A percentile compares a stretch with the other conserved stretches of the same genome.
phyloP scores from a whole-genome alignment of 2,888 invertebrate genomes.

The Microchrysa polita region DNA sequence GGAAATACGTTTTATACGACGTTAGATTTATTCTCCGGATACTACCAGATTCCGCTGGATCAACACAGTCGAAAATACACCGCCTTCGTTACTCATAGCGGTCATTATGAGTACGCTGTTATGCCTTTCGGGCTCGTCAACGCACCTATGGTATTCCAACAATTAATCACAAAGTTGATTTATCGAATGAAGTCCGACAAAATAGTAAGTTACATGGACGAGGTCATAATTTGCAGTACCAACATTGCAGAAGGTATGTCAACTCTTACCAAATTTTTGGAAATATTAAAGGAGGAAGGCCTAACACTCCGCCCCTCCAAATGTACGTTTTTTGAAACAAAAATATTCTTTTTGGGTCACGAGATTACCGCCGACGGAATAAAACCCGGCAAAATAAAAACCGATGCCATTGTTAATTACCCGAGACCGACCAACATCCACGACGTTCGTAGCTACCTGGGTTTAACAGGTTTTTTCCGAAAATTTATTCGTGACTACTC shows the following conservation, averaged over 20 bases:
- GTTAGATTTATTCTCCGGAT: too few species aligned
- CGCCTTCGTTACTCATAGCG: too few species aligned
- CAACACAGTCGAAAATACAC: too few species aligned
- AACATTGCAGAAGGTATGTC: slow-evolving; percentile 38
- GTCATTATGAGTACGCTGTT: too few species aligned
- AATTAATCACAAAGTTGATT: slow-evolving; percentile 56
- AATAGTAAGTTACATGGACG: slow-evolving; percentile 52
- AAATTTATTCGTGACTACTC: too few species aligned
- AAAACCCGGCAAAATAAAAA: slow-evolving; percentile 45
- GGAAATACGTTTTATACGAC: too few species aligned
- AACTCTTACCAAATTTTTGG: slow-evolving; percentile 50
- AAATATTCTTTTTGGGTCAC: slow-evolving; percentile 50
- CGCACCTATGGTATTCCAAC: slow-evolving; percentile 56
- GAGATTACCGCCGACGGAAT: slow-evolving; percentile 47
- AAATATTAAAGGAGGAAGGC: slow-evolving; percentile 44
- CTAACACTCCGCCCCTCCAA: slow-evolving; percentile 49
- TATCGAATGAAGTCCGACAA: slow-evolving; percentile 43
- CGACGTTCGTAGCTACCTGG: slow-evolving; percentile 3
- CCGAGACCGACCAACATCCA: background rate
- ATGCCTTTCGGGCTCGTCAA: too few species aligned
- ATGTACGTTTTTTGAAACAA: slow-evolving; percentile 47
- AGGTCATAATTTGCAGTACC: slow-evolving; percentile 1
- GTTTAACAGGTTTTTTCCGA: too few species aligned
- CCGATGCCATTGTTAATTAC: slow-evolving; percentile 6
- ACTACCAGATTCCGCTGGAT: too few species aligned